Conservation (phyloP, 2,113 vertebrate genomes). For the Hypomesus transpacificus region DNA sequence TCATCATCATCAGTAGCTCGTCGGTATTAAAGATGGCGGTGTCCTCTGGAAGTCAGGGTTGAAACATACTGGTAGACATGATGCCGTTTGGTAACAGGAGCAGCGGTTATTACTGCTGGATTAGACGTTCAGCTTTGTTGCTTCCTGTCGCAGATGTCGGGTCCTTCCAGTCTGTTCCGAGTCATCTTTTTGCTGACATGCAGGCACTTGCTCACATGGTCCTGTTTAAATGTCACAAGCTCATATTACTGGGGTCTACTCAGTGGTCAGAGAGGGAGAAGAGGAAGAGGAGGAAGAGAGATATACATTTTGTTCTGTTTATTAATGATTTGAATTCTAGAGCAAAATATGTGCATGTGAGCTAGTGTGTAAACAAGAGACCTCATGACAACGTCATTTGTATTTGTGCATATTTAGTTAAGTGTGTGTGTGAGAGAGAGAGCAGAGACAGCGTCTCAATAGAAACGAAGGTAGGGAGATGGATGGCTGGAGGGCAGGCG, state of each 20-base stretch:
- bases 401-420: constrained; percentile 1
- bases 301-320: not conserved
- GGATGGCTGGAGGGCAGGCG: constrained; percentile 29
- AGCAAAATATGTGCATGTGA: not conserved
- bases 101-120: too few species aligned
- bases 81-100: not conserved
- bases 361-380: not conserved
- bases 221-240: constrained; percentile 35
- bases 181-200: constrained; percentile 3
- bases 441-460: constrained; percentile 27
- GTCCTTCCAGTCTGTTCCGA: not conserved
- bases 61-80: not conserved
- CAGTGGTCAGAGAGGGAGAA: not conserved
- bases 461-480: constrained; percentile 30
- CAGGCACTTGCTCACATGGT: constrained; percentile 9
- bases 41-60: not conserved
- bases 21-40: too few species aligned
- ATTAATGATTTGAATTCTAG: constrained; percentile 7
- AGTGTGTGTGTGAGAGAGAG: not conserved
- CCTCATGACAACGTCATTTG: constrained; percentile 3
- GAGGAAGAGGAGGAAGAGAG: not conserved
- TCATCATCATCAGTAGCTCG: not conserved
- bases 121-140: too few species aligned
- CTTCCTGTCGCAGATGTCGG: not conserved
- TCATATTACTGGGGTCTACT: constrained; percentile 5